phyloP scores from a whole-genome alignment of 2,113 vertebrate species.

The Pongo abelii region DNA sequence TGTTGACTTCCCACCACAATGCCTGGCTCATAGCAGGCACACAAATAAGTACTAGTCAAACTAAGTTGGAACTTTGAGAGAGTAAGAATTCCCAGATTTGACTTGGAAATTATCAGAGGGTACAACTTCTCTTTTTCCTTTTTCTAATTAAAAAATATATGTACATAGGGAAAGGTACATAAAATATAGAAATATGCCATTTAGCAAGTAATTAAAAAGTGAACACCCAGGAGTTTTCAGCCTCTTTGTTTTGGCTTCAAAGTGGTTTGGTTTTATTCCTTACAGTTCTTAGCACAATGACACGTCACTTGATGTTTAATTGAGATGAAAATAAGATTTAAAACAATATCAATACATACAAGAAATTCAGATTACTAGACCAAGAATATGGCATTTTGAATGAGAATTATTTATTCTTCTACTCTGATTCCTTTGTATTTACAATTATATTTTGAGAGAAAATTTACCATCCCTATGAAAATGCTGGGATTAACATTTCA shows the following conservation, averaged over 20 bases:
- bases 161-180: not conserved
- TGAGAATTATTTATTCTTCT: not conserved
- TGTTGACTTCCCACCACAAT: not conserved
- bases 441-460: not conserved
- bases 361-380: not conserved
- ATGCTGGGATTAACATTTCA: not conserved
- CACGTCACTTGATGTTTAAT: not conserved
- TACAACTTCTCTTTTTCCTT: not conserved
- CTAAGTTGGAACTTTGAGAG: not conserved
- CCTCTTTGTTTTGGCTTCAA: not conserved
- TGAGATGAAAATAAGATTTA: conserved; percentile 37
- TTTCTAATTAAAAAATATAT: not conserved
- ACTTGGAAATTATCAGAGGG: not conserved
- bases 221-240: not conserved
- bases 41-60: not conserved
- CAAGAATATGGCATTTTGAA: not conserved
- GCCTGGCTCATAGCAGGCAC: not conserved
- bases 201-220: not conserved
- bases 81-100: not conserved
- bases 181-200: not conserved
- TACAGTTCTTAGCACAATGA: not conserved
- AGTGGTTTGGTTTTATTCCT: not conserved
- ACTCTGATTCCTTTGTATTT: not conserved
- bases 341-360: not conserved
- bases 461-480: not conserved